phyloP scores from a whole-genome alignment of 2,888 invertebrate species.

The Mycogona germanica region DNA sequence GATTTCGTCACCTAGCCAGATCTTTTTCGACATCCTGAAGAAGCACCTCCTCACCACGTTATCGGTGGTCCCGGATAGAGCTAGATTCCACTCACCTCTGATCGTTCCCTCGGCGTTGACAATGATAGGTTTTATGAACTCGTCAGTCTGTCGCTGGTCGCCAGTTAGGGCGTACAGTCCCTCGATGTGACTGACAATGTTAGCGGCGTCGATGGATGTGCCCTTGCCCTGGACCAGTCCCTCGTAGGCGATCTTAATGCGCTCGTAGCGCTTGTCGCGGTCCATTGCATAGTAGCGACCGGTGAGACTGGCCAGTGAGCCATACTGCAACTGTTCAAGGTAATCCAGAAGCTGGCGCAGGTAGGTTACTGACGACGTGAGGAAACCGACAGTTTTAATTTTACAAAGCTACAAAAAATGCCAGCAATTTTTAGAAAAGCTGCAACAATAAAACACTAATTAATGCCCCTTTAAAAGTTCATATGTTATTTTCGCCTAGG shows the following conservation, averaged over 20 bases:
- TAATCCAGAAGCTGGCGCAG: conserved; percentile 29
- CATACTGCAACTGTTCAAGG: conserved; percentile 23
- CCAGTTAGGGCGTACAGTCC: conserved; percentile 27
- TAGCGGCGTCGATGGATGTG: conserved; percentile 28
- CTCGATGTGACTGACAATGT: conserved; percentile 25
- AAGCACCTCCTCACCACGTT: too few relatives aligned
- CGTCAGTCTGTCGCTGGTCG: conserved; percentile 33
- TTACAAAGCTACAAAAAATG: not conserved
- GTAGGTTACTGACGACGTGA: conserved; percentile 25
- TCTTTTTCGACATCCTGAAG: too few relatives aligned
- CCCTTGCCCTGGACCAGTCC: conserved; percentile 35
- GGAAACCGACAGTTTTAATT: not conserved
- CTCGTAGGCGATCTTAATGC: conserved; percentile 34
- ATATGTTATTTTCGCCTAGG: not conserved
- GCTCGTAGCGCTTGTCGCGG: conserved; percentile 32
- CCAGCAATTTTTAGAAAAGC: not conserved
- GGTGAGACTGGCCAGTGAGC: conserved; percentile 33
- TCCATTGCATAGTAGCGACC: conserved; percentile 39
- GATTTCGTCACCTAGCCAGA: too few relatives aligned
- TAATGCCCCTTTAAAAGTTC: not conserved
- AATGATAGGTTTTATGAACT: conserved; percentile 37
- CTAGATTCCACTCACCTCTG: conserved; percentile 22
- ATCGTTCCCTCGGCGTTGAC: conserved; percentile 29
- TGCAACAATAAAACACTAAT: not conserved
- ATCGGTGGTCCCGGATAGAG: too few relatives aligned